These are phyloP conservation scores for Anastrepha ludens DNA, from an alignment of 1,140 invertebrate genomes.

Conservation along the genomic window DNA sequence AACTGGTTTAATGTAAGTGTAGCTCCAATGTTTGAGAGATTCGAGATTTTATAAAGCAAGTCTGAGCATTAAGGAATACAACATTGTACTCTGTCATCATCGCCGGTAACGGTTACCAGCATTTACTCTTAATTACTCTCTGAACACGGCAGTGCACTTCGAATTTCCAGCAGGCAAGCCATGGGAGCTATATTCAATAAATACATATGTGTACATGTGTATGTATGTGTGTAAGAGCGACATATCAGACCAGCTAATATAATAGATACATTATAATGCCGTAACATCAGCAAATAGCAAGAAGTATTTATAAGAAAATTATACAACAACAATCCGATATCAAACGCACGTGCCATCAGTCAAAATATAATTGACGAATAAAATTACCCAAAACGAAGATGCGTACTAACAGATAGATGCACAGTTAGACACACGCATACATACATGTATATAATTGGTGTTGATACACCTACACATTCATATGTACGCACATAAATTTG, in stretches of 20 bases:
- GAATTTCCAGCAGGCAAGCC: not conserved
- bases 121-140: no score
- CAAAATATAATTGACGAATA: slow-evolving; percentile 34
- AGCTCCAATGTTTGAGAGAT: no score
- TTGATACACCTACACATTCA: not conserved
- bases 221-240: not conserved
- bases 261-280: not conserved
- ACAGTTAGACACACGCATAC: not conserved
- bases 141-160: no score
- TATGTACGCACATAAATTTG: not conserved
- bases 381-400: slow-evolving; percentile 35
- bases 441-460: not conserved
- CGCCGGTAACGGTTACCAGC: no score
- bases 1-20: no score
- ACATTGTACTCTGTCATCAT: no score
- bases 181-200: not conserved
- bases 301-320: not conserved
- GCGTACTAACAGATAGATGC: slow-evolving; percentile 3
- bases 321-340: not conserved
- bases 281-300: not conserved
- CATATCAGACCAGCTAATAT: slow-evolving; percentile 5
- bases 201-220: not conserved
- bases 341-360: slow-evolving; percentile 18
- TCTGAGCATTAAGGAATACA: no score
- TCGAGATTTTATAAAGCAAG: no score